These are phyloP conservation scores for Frieseomelitta varia DNA, from an alignment of 1,140 invertebrate genomes.

Conservation along the genomic window DNA sequence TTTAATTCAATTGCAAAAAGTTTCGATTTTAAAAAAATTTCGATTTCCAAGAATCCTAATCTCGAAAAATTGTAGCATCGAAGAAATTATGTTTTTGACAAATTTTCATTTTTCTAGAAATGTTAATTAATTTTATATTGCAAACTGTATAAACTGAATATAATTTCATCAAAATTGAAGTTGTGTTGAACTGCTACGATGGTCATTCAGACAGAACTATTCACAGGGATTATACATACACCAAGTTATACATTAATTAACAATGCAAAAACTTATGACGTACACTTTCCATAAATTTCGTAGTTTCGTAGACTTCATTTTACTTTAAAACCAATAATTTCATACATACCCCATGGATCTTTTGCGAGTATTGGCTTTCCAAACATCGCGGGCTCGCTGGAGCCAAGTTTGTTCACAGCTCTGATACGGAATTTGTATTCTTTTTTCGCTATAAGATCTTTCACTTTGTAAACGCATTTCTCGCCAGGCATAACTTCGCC, in stretches of 20 bases:
- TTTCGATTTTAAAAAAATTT: too few relatives aligned
- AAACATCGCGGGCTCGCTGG: slow-evolving; percentile 93
- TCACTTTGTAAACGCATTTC: slow-evolving; percentile 90
- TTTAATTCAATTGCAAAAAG: too few relatives aligned
- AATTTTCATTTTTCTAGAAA: too few relatives aligned
- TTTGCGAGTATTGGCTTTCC: slow-evolving; percentile 95
- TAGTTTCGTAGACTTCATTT: background rate
- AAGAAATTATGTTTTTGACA: too few relatives aligned
- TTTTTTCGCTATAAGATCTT: slow-evolving; percentile 93
- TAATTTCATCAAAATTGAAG: background rate
- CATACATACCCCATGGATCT: slow-evolving; percentile 95
- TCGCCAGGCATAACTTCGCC: slow-evolving; percentile 87
- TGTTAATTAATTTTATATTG: background rate
- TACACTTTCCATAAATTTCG: background rate
- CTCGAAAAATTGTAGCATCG: too few relatives aligned
- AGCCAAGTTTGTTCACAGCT: slow-evolving; percentile 95
- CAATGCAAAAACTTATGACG: background rate
- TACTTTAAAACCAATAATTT: background rate
- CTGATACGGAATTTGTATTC: slow-evolving; percentile 97
- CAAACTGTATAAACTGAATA: background rate
- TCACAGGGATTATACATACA: background rate
- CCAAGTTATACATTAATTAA: background rate
- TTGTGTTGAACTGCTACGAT: background rate
- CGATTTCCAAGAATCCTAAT: too few relatives aligned
- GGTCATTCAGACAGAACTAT: background rate